Base-by-base conservation (phyloP, 2,797 vertebrate genomes). In the Clamator glandarius region DNA sequence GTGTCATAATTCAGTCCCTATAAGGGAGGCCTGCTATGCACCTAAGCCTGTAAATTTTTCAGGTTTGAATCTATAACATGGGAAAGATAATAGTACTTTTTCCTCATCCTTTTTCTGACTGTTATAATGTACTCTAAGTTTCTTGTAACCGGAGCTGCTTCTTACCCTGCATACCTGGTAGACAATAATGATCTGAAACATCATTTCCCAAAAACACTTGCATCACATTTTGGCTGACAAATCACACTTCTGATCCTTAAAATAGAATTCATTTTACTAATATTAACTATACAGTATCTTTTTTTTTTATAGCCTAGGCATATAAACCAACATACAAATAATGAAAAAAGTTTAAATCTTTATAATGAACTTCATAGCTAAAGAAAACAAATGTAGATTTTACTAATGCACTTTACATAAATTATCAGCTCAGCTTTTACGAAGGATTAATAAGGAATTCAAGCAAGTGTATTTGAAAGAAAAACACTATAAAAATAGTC, bases 381-480 rank as follows among this genome's bases (percentile, higher is more conserved):
- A 93, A 81, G 51, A 61, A 63, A 86, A n/a, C 5, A 72, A 77
- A 48, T 36, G 4, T 51, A 12, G 74, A 35, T 42, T 93, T 92
- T 93, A 92, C 73, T 87, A 89, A 50, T 63, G 21, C 3, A 10
- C 23, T 92, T 95, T 66, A 75, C 20, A 36, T 51, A 91, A 85
- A n/a, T 66, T 92, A 90, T 87, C 54, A 80, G 31, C 20, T 93
- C 61, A 80, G 42, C 15, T 51, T 89, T 84, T 87, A 61, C 48
- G 54, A 39, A 66, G 28, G 28, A 50, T 92, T 92, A 79, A 51
- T 90, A 72, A 89, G 35, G 69, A 92, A 81, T 93, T 85, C 36
- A 78, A 66, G 58, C 57, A 90, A 76, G 78, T 62, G 58, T 89
- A 46, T 66, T 81, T 91, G 62, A 96, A 96, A 89, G 51, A 35